Evolutionary conservation across 2,888 invertebrate species (phyloP), one percentile per base, ranked within the genome.

Genomic region (Agrochola lota): DNA sequence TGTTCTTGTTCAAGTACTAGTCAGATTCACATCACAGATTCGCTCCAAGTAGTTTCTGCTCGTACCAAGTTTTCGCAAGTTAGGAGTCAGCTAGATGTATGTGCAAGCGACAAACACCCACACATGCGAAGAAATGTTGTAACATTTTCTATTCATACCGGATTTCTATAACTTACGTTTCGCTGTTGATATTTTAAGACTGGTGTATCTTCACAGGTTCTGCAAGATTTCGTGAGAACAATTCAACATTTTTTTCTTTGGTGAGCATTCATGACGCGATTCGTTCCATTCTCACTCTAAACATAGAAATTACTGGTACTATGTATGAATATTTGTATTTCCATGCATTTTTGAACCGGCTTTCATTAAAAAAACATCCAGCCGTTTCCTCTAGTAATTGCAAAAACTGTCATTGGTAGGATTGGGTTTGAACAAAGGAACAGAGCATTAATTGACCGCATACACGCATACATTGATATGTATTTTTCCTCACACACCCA

Each of bases 51-150:
- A 83, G 79, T 83, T 84, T 84, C 68, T 73, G 59, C 15, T 64
- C 30, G 43, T 59, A 57, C 60, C 6, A 86, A 83, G 86, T 83
- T 83, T 83, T 60, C 40, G 17, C n/a, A 78, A 83, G 71, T 83
- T 86, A 60, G 67, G 73, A 83, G 83, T 85, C 83, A 83, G 73
- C 78, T 68, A 49, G 26, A 71, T 64, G 60, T 69, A 71, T 63
- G 71, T 71, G 46, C 23, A 43, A 12, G 35, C 9, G 1, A 23
- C 17, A 60, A 60, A 78, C 35, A 75, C 55, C 4, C 60, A 71
- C 26, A 60, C 30, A 60, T 17, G 7, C 23, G 0, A 49, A 26
- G 12, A 23, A 35, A 35, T 46, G 4, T 5, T 11, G 55, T 64
- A 6, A 20, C 46, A 35, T 35, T 17, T 17, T 69, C 20, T 66